A percentile compares a stretch with the other conserved stretches of the same genome.
These are phyloP conservation scores for Cinclus mexicanus DNA, from an alignment of 2,113 vertebrate genomes.

Conservation along the genomic window DNA sequence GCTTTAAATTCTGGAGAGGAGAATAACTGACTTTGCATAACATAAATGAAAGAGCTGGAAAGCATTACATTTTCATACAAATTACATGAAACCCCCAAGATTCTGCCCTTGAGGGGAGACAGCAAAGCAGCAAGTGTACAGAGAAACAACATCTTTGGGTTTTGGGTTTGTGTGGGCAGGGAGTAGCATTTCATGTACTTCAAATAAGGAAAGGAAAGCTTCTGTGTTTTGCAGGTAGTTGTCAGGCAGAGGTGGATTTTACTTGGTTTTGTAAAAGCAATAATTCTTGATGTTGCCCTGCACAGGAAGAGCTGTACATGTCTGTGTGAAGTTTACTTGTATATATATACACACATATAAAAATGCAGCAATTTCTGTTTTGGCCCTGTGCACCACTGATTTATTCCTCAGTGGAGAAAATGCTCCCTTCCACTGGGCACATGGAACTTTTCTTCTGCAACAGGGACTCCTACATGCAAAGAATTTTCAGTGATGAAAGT, in stretches of 20 bases:
- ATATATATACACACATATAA: too few species aligned
- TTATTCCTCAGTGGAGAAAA: neutral
- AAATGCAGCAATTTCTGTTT: neutral
- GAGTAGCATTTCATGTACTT: neutral
- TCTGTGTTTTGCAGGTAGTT: neutral
- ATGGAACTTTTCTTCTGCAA: neutral
- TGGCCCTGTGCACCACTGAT: neutral
- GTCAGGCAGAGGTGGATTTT: neutral
- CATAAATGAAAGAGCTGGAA: slow-evolving; percentile 21
- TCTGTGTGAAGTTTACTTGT: neutral
- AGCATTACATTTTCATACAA: slow-evolving; percentile 26
- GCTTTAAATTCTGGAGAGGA: slow-evolving; percentile 69
- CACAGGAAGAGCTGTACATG: neutral
- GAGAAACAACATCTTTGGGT: neutral
- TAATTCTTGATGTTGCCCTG: neutral
- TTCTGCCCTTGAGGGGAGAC: slow-evolving; percentile 42
- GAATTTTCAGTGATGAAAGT: neutral
- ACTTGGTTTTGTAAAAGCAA: neutral
- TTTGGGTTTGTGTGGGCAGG: neutral
- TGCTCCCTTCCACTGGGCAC: neutral
- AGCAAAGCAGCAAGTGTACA: neutral
- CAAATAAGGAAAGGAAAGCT: neutral
- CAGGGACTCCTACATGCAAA: neutral
- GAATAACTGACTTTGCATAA: slow-evolving; percentile 64
- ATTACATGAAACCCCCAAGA: slow-evolving; percentile 20